phyloP scores from a whole-genome alignment of 2,113 vertebrate species.

The Macroglossus sobrinus region DNA sequence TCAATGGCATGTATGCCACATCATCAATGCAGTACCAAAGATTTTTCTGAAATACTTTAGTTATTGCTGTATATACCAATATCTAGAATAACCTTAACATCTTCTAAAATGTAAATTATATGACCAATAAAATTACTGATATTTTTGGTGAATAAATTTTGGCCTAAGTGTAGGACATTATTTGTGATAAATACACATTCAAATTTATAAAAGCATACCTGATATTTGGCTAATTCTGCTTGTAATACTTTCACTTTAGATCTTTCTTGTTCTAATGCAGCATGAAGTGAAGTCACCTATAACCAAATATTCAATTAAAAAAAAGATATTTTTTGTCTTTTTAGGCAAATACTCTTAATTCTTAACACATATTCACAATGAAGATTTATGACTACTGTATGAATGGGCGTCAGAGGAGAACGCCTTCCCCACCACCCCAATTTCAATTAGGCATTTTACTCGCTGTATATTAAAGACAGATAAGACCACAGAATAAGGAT shows the following conservation, averaged over 20 bases:
- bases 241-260: conserved; percentile 95
- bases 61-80: background rate
- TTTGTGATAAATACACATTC: conserved; percentile 17
- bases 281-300: conserved; percentile 91
- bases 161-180: background rate
- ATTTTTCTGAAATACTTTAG: conserved; percentile 10
- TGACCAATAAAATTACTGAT: conserved; percentile 6
- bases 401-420: background rate
- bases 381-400: background rate
- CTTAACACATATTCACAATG: background rate
- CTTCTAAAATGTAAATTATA: background rate
- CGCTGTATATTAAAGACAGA: background rate
- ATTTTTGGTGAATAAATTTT: conserved; percentile 12
- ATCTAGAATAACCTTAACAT: background rate
- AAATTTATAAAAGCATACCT: conserved; percentile 82
- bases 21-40: background rate
- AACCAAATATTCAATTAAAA: conserved; percentile 45
- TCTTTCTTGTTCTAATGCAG: conserved; percentile 93
- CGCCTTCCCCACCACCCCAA: background rate
- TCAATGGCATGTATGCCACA: background rate
- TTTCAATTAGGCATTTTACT: conserved; percentile 23
- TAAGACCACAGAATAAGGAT: background rate
- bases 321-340: background rate
- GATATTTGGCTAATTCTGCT: conserved; percentile 92
- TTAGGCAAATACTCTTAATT: background rate